Base-by-base conservation (phyloP, 2,888 invertebrate species). In the Eristalis tenax region DNA sequence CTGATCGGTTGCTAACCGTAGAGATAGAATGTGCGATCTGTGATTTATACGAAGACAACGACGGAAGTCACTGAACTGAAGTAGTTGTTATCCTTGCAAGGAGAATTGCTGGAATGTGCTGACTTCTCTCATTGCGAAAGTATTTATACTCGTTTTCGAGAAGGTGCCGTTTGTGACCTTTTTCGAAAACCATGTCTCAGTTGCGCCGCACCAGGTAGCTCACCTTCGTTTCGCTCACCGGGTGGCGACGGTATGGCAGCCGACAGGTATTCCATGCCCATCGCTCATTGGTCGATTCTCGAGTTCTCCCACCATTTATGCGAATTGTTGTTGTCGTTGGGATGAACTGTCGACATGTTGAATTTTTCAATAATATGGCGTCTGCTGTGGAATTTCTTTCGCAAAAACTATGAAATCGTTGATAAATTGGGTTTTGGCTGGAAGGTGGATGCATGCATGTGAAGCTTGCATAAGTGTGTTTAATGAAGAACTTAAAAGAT, bases 71-170 rank as follows among this genome's bases (percentile, higher is more conserved):
- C 64, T 15, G 3, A 69, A 68, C 28, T 26, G 57, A 28, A 26
- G 59, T 13, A 81, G 85, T 73, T 82, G 82, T 85, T 74, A 82
- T 85, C 82, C 82, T 85, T 85, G 76, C 73, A 78, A 75, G 70
- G 70, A 78, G 23, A 61, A 32, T 18, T 64, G 23, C 43, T 15
- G 82, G 78, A 86, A 35, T 82, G 83, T 86, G 78, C 61, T 66
- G 6, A 15, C 1, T 35, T 32, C 26, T 13, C 26, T 50, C 11
- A 70, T 86, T 83, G 78, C 86, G 78, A 82, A 86, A 86, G 73
- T 82, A 86, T 86, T 86, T 86, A 86, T 86, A 86, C 86, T 11
- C 69, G 56, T 69, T 77, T 82, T 59, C 32, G 13, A 40, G 13
- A 65, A 65, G 6, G 26, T 18, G 5, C 8, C 13, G 15, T 11